These are phyloP conservation scores for Rallus limicola DNA, from an alignment of 2,113 vertebrate species.

Conservation along the genomic window DNA sequence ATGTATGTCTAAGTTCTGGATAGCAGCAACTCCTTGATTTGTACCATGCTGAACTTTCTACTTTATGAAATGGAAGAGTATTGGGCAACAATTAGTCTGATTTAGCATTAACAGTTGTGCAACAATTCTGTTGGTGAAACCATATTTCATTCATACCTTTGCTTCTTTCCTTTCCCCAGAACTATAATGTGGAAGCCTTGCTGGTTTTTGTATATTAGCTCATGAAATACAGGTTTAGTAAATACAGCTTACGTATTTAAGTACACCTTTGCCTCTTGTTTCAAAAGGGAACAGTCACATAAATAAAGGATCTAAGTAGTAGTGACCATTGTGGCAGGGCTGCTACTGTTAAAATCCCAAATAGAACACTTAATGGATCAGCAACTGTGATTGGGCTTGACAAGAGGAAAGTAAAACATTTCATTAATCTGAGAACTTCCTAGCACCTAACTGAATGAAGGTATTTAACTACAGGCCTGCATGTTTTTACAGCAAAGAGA, in stretches of 20 bases:
- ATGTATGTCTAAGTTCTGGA: background rate
- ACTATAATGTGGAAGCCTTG: background rate
- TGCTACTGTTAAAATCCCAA: background rate
- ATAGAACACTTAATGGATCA: background rate
- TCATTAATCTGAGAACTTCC: background rate
- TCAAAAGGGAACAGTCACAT: background rate
- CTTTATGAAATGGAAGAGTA: background rate
- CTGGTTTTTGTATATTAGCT: background rate
- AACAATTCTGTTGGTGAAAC: background rate
- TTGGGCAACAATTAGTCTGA: background rate
- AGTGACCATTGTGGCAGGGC: background rate
- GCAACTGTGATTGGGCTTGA: background rate
- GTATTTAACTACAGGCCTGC: background rate
- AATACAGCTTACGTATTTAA: background rate
- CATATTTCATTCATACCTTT: background rate
- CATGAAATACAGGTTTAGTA: background rate
- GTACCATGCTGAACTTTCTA: background rate
- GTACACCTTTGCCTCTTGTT: background rate
- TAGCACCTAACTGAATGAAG: background rate
- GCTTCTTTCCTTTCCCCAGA: background rate
- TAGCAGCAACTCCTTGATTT: background rate
- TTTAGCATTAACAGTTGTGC: background rate
- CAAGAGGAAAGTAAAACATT: background rate
- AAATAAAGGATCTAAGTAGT: background rate
- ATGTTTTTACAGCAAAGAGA: background rate